These are phyloP conservation scores for Cryptotis parvus DNA, from an alignment of 2,113 vertebrate species.

Conservation along the genomic window DNA sequence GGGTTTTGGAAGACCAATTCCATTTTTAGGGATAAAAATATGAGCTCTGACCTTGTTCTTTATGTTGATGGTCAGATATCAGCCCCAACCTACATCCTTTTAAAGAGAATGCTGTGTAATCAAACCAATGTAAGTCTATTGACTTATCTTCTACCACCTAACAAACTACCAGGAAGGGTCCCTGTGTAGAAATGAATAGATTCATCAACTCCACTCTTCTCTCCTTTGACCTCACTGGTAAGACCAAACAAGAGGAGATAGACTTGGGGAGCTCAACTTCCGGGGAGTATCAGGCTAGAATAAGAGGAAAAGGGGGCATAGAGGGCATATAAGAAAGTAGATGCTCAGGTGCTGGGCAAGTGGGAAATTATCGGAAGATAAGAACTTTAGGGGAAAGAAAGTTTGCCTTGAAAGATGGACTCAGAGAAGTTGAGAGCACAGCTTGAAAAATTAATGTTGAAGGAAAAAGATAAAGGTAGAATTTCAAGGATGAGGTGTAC, in stretches of 20 bases:
- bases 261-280: neutral
- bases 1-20: slow-evolving; percentile 78
- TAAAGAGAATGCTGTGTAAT: slow-evolving; percentile 51
- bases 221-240: slow-evolving; percentile 34
- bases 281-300: neutral
- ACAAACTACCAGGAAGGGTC: neutral
- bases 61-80: slow-evolving; percentile 70
- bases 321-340: neutral
- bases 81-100: slow-evolving; percentile 57
- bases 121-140: slow-evolving; percentile 7
- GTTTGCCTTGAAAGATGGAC: neutral
- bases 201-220: neutral
- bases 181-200: neutral
- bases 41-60: slow-evolving; percentile 72
- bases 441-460: neutral
- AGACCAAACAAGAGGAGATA: slow-evolving; percentile 42
- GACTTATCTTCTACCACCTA: neutral
- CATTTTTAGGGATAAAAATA: slow-evolving; percentile 76
- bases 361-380: neutral
- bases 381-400: neutral
- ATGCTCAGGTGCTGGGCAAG: neutral
- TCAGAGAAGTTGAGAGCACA: neutral
- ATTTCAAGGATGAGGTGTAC: neutral
- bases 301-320: neutral
- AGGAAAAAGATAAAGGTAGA: neutral